Conservation (phyloP, 2,113 vertebrate species). For the Myrmecophaga tridactyla region DNA sequence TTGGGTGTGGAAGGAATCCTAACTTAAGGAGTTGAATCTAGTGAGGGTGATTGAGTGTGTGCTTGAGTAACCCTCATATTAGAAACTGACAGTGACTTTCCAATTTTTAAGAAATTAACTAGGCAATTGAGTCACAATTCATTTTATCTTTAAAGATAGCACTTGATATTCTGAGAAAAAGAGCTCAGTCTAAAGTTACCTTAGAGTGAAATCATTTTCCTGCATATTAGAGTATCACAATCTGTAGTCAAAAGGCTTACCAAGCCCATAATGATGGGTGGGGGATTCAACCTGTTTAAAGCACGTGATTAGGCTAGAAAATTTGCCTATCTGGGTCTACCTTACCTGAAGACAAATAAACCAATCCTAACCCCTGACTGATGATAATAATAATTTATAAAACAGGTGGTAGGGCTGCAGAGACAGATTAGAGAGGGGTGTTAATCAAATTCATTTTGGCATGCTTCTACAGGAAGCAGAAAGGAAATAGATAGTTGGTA, state of each 20-base stretch:
- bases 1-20: neutral
- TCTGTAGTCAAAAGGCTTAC: constrained; percentile 17
- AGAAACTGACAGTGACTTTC: neutral
- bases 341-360: constrained; percentile 54
- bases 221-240: constrained; percentile 10
- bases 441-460: constrained; percentile 36
- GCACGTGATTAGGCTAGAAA: constrained; percentile 18
- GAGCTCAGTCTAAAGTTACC: constrained; percentile 41
- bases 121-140: constrained; percentile 25
- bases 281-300: constrained; percentile 19
- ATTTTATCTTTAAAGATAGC: constrained; percentile 36
- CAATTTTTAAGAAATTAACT: constrained; percentile 31
- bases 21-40: neutral
- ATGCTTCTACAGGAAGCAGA: constrained; percentile 28
- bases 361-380: neutral
- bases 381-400: constrained; percentile 43
- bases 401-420: constrained; percentile 28
- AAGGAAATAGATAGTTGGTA: neutral
- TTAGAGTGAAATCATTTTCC: constrained; percentile 31
- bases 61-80: neutral
- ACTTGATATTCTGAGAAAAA: constrained; percentile 57
- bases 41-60: neutral
- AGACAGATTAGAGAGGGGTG: constrained; percentile 52
- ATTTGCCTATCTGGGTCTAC: neutral
- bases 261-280: neutral